Conservation (phyloP, 1,140 invertebrate species). For the Chironomus striatipennis region DNA sequence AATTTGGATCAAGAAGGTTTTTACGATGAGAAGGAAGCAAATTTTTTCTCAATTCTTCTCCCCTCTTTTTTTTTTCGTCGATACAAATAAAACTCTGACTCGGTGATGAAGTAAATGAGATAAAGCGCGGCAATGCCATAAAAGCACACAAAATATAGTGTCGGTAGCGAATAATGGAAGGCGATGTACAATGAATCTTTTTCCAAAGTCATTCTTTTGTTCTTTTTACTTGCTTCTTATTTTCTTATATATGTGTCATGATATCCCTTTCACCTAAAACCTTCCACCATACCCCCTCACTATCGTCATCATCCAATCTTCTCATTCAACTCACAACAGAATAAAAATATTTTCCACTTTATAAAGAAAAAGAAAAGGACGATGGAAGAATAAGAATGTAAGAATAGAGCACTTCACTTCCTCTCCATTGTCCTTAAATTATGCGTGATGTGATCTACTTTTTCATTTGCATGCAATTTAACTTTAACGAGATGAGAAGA, state of each 20-base stretch:
- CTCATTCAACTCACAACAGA: background rate
- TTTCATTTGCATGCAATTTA: background rate
- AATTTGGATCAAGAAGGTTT: slow-evolving; percentile 8
- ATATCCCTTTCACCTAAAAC: background rate
- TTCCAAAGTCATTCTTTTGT: background rate
- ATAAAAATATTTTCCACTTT: background rate
- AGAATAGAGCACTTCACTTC: too few species aligned
- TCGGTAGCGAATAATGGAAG: background rate
- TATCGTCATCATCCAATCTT: too few species aligned
- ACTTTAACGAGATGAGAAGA: too few species aligned
- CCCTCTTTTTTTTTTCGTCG: background rate
- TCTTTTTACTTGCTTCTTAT: too few species aligned
- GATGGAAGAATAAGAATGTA: too few species aligned
- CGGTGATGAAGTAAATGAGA: background rate
- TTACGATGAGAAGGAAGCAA: too few species aligned
- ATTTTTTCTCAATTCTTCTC: background rate
- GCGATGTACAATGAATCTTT: background rate
- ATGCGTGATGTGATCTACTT: background rate
- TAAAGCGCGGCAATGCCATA: background rate
- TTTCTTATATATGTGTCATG: background rate
- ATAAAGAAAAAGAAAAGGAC: background rate
- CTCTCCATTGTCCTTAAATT: slow-evolving; percentile 6
- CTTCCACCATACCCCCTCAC: too few species aligned
- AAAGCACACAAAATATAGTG: background rate
- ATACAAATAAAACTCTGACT: background rate